Evolutionary conservation across 2,797 vertebrate species (phyloP), one percentile per base, ranked within the genome.

Genomic region (Trematomus bernacchii): DNA sequence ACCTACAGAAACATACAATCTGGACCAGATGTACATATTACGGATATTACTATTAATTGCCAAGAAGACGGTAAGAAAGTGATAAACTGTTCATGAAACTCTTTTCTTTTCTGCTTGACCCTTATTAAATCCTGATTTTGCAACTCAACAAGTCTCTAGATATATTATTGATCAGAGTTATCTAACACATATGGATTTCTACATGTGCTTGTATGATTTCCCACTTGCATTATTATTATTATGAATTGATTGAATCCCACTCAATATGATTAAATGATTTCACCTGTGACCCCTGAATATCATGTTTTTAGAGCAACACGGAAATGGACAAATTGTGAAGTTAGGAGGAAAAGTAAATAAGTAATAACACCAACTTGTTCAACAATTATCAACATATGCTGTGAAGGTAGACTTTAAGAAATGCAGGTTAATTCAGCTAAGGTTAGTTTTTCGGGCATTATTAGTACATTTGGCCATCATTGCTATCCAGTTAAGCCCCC

Each of bases 191-290:
- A 76, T 73, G 59, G 76, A 85, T 77, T 76, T 80, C 59, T 50
- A 46, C 61, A 47, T 59, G 40, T 3, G 66, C 51, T 57, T 52
- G 11, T 52, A 65, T 79, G 43, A 87, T 77, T 84, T 85, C 71
- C 78, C 80, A 43, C 71, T 67, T 72, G 71, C 30, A 43, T 52
- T 69, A 40, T 80, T 78, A 84, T 78, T 84, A 84, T 85, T 85
- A 71, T 60, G 11, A 50, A 80, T 86, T 30, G 72, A 88, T 69
- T 66, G 21, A 18, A 52, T 60, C 43, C 52, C 8, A 23, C 33
- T 77, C 59, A 57, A 59, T 79, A 64, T 70, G 65, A 51, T 16
- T 61, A 67, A 82, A 70, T 73, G 30, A 67, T 19, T 76, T 82
- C 47, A 78, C 60, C 59, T 55, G 51, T 79, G 58, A 76, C 55